Base-by-base conservation (phyloP, 2,113 vertebrate genomes). In the Sterna hirundo region DNA sequence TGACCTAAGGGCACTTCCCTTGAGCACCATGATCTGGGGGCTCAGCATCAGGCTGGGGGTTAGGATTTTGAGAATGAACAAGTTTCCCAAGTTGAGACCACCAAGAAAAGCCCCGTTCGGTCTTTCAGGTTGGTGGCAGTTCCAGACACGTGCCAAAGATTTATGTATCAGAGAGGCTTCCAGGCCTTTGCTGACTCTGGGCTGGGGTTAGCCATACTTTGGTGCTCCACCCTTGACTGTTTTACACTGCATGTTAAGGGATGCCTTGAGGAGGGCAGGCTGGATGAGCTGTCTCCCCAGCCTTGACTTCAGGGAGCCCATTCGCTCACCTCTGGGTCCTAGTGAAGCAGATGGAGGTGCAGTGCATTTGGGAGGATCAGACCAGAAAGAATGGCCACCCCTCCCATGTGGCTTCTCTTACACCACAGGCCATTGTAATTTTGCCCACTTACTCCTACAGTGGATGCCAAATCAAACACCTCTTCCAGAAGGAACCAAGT, bases 401-500 rank as follows among this genome's bases (percentile, higher is more conserved):
- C 40, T 85, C 57, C 86, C 40, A 5, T 29, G 58, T 88, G 88
- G 88, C 76, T 88, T 90, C 47, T 83, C 80, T 70, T 66, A 75
- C 29, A 83, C 80, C 86, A 44, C 88, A 91, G 64, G 72, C 71
- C 76, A 38, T 69, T 94, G 68, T 93, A 30, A 38, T 88, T 86
- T 92, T 88, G 58, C 79, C 91, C 91, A 54, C 79, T 92, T 78
- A 52, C 19, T 94, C 51, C 68, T 54, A 51, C 42, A 36, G 2
- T 14, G 64, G 64, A 68, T 96, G 69, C 52, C 72, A 88, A 93
- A 89, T 72, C n/a, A 87, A 83, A 88, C 60, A 82, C 32, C 44
- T 94, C 66, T 96, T 93, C 51, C 55, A 25, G 92, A 57, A 86
- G 55, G 82, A 97, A 93, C 54, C 49, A 49, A 79, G 17, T 85